Evolutionary conservation across 2,113 vertebrate species (phyloP).

Genomic region (Petrocephalus zakoni): DNA sequence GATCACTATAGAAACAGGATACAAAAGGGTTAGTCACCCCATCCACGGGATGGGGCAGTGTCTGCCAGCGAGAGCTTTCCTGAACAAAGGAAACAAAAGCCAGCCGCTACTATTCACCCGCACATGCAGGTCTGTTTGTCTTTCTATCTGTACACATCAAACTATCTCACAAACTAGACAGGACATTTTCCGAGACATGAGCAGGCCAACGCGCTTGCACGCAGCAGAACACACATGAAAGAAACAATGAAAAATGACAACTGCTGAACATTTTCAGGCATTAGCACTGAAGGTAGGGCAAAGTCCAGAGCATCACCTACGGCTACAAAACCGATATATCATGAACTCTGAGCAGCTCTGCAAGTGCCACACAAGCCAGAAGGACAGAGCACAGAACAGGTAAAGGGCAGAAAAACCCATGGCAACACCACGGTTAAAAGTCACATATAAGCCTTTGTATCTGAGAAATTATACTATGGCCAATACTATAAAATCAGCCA

Average conservation of each 20-base stretch:
- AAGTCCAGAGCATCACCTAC: too few relatives aligned
- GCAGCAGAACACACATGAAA: not conserved
- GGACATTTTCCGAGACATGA: not conserved
- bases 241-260: not conserved
- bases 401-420: not conserved
- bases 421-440: not conserved
- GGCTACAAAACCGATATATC: too few relatives aligned
- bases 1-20: constrained; percentile 1
- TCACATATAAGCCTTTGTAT: not conserved
- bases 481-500: not conserved
- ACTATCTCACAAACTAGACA: not conserved
- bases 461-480: not conserved
- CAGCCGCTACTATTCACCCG: not conserved
- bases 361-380: not conserved
- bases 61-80: not conserved
- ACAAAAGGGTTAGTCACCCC: constrained; percentile 2
- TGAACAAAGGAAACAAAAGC: constrained; percentile 2
- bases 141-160: not conserved
- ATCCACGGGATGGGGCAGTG: not conserved
- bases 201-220: not conserved
- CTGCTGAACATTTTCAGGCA: not conserved
- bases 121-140: not conserved
- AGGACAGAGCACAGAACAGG: not conserved
- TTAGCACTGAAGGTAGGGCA: not conserved
- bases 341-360: not conserved